phyloP scores from a whole-genome alignment of 2,113 vertebrate species.

The Chelonoidis abingdonii region DNA sequence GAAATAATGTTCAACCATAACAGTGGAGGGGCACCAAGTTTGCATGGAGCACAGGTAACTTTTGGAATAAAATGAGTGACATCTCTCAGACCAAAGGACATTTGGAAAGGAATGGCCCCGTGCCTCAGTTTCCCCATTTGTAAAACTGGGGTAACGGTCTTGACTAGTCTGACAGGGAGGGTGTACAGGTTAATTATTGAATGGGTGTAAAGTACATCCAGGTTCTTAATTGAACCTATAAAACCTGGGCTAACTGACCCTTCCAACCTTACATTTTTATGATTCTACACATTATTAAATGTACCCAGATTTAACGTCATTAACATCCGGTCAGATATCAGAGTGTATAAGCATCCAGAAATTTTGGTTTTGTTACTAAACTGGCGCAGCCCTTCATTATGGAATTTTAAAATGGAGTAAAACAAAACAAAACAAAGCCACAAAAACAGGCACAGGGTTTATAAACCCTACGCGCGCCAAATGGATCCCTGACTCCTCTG shows the following conservation, averaged over 20 bases:
- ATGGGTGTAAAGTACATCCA: background rate
- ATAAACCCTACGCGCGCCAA: conserved; percentile 59
- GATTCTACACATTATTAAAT: background rate
- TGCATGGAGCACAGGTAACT: accelerated
- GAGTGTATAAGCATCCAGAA: background rate
- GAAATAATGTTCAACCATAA: background rate
- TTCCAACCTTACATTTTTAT: background rate
- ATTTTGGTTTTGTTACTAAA: background rate
- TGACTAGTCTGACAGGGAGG: conserved; percentile 16
- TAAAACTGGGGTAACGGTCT: background rate
- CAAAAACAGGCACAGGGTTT: conserved; percentile 43
- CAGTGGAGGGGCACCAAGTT: background rate
- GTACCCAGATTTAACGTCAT: background rate
- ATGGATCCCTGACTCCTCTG: conserved; percentile 62
- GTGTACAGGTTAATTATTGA: accelerated
- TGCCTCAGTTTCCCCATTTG: background rate
- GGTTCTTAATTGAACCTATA: background rate
- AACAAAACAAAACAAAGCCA: conserved; percentile 12
- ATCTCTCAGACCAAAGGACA: background rate
- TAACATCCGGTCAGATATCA: background rate
- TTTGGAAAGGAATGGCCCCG: background rate
- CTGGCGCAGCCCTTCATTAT: background rate
- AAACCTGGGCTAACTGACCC: background rate
- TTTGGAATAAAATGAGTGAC: accelerated
- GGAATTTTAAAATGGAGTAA: conserved; percentile 6